phyloP scores from a whole-genome alignment of 2,113 vertebrate species.

The Galemys pyrenaicus region DNA sequence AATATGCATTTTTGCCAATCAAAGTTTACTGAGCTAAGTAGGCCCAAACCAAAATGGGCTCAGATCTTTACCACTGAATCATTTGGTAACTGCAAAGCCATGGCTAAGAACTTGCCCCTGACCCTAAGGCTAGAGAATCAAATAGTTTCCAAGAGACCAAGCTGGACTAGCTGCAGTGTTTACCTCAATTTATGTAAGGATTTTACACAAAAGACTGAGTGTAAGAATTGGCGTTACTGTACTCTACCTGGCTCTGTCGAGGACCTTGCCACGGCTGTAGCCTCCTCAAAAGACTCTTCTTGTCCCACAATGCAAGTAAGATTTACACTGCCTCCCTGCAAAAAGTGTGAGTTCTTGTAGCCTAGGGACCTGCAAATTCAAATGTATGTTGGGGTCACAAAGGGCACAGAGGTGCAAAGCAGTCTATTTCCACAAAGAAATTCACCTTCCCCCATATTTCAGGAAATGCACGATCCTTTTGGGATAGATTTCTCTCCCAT shows the following conservation, averaged over 20 bases:
- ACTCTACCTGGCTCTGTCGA: background rate
- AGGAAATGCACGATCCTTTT: background rate
- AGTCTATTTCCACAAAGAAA: background rate
- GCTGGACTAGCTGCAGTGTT: background rate
- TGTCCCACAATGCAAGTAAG: background rate
- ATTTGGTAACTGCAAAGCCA: background rate
- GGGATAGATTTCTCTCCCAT: background rate
- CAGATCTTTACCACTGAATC: background rate
- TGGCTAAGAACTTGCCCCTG: background rate
- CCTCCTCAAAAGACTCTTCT: slow-evolving; percentile 6
- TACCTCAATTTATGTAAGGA: background rate
- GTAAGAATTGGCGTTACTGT: background rate
- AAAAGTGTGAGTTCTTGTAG: background rate
- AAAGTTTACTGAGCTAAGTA: background rate
- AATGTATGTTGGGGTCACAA: background rate
- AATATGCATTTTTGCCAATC: background rate
- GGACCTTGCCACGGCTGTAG: background rate
- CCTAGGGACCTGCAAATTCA: background rate
- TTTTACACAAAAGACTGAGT: background rate
- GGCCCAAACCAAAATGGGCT: background rate
- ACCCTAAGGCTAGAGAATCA: background rate
- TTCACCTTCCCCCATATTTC: background rate
- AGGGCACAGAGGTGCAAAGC: background rate
- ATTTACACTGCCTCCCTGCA: background rate
- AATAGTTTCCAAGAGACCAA: slow-evolving; percentile 25